Percentiles rank a stretch among this genome's conserved stretches.
phyloP scores from a whole-genome alignment of 2,888 invertebrate species.

The Meteorus colon region DNA sequence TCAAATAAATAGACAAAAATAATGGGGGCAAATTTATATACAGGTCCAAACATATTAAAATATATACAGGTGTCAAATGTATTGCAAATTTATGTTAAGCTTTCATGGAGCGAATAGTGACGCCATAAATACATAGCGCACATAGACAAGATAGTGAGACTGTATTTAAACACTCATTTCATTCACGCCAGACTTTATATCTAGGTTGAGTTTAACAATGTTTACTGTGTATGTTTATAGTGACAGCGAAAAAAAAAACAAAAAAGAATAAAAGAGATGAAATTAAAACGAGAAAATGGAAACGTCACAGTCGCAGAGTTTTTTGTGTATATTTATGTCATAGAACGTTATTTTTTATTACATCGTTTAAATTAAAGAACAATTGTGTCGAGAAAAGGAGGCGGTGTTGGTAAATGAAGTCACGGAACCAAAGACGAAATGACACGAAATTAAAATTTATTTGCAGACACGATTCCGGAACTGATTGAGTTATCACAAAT shows the following conservation, averaged over 20 bases:
- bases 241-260: neutral
- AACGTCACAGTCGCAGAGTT: neutral
- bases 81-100: conserved; percentile 57
- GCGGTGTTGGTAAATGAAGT: neutral
- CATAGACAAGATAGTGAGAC: neutral
- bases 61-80: conserved; percentile 4
- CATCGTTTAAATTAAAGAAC: neutral
- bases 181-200: conserved; percentile 34
- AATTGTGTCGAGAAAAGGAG: neutral
- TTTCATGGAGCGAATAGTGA: conserved; percentile 58
- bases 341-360: neutral
- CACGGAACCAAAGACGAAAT: neutral
- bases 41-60: neutral
- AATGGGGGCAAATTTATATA: neutral
- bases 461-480: neutral
- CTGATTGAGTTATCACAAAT: neutral
- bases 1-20: neutral
- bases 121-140: neutral
- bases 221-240: neutral
- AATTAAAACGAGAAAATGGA: neutral
- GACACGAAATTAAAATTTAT: neutral
- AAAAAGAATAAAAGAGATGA: neutral
- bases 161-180: conserved; percentile 22
- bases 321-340: conserved; percentile 7
- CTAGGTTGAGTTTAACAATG: conserved; percentile 37